Evolutionary conservation across 2,888 invertebrate species (phyloP), one percentile per base, ranked within the genome.

Genomic region (Patella pellucida): DNA sequence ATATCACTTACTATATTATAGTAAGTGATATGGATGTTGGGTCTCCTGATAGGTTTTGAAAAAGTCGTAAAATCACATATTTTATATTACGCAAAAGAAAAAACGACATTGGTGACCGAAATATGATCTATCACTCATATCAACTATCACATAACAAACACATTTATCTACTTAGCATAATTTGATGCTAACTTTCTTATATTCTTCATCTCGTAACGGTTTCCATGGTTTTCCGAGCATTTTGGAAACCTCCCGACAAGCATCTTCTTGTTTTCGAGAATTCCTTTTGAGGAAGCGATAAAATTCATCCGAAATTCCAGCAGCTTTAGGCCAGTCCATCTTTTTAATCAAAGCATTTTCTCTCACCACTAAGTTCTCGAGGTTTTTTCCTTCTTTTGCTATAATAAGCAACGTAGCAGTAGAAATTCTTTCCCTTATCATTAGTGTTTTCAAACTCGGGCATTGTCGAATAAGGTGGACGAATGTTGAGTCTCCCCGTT

Each of bases 401-500:
- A 96, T 91, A 16, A 96, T 92, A 68, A 96, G 90, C 19, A 95
- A 92, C 0, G 95, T 96, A 0, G 94, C 93, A 2, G 95, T 95
- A 5, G 96, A 96, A 76, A 96, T 93, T 85, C 94, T 93, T 88
- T 96, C 95, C 11, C 95, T 93, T 15, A 91, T 85, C 86, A 95
- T 95, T 91, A 96, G 88, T 9, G 94, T 94, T 75, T 94, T 93
- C 69, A 96, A 89, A 85, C 93, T 93, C 31, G 93, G 93, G 88
- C 95, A 95, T 83, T 94, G 93, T 72, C 94, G 92, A 79, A 94
- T 93, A 79, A 96, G 91, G 78, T 94, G 92, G 70, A 96, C 89
- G 74, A 96, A 88, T 70, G 93, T 90, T 27, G 94, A 93, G 87
- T 96, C 96, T 67, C 94, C 92, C 85, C 96, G 92, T 77, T 94